These are phyloP conservation scores for Proctacanthus coquilletti DNA, from an alignment of 1,140 invertebrate species.

Conservation along the genomic window DNA sequence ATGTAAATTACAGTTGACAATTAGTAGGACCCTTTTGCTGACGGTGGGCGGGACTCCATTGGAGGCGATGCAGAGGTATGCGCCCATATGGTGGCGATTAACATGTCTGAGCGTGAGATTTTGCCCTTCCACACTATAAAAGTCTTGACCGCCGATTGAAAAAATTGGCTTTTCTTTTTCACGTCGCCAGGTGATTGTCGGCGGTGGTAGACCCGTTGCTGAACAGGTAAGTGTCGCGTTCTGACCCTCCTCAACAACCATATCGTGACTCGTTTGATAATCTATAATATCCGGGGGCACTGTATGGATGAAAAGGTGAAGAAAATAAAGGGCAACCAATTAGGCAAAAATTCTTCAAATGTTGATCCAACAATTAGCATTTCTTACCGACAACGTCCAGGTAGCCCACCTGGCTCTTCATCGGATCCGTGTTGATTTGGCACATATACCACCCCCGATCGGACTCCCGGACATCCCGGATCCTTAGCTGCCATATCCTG, in stretches of 20 bases:
- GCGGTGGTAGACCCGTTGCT: slow-evolving; percentile 50
- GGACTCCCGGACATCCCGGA: slow-evolving; percentile 58
- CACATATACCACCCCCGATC: slow-evolving; percentile 79
- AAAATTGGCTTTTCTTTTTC: slow-evolving; percentile 42
- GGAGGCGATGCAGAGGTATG: slow-evolving; percentile 37
- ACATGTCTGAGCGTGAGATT: slow-evolving; percentile 30
- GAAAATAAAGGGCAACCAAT: neutral
- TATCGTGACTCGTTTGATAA: slow-evolving; percentile 55
- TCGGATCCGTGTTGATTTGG: slow-evolving; percentile 82
- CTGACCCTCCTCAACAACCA: slow-evolving; percentile 53
- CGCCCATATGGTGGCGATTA: slow-evolving; percentile 29
- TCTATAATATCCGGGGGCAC: slow-evolving; percentile 62
- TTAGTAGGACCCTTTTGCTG: slow-evolving; percentile 57
- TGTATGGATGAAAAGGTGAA: slow-evolving; percentile 14
- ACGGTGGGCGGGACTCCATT: slow-evolving; percentile 69
- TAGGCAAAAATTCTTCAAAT: neutral
- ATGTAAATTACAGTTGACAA: slow-evolving; percentile 65
- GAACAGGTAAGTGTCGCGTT: slow-evolving; percentile 59
- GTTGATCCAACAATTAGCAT: too few species aligned
- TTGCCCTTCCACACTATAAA: slow-evolving; percentile 28
- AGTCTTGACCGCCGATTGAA: slow-evolving; percentile 10
- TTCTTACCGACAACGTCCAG: slow-evolving; percentile 76
- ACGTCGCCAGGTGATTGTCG: slow-evolving; percentile 49
- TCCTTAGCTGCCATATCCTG: slow-evolving; percentile 69
- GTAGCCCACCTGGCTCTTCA: slow-evolving; percentile 78